A percentile compares a stretch with the other conserved stretches of the same genome.
Conservation (phyloP, 2,797 vertebrate species). For the Podarcis lilfordi region DNA sequence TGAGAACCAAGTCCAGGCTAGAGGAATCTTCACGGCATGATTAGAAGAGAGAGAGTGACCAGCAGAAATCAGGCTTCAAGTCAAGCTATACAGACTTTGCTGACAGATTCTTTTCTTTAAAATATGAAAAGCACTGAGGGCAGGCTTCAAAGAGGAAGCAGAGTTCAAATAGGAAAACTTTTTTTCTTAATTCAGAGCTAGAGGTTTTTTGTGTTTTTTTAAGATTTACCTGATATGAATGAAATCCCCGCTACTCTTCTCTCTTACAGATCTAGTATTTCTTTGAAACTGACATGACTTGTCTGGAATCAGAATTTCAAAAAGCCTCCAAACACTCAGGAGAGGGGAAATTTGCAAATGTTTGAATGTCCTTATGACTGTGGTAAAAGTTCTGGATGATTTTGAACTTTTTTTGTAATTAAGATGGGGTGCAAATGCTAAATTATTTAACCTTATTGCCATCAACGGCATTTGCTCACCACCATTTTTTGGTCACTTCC, state of each 20-base stretch:
- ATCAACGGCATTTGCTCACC: not conserved
- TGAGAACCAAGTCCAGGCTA: conserved; percentile 12
- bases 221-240: conserved; percentile 71
- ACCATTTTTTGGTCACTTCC: not conserved
- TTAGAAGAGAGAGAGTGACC: conserved; percentile 37
- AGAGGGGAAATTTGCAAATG: conserved; percentile 28
- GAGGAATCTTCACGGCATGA: conserved; percentile 29
- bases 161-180: conserved; percentile 62
- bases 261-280: conserved; percentile 56
- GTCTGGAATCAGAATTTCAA: conserved; percentile 65
- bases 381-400: accelerated
- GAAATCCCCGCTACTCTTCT: conserved; percentile 37
- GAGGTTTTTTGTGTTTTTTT: conserved; percentile 48
- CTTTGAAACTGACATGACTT: conserved; percentile 67
- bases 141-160: conserved; percentile 67
- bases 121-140: conserved; percentile 55
- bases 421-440: not conserved
- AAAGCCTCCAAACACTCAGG: conserved; percentile 48
- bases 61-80: conserved; percentile 68
- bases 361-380: conserved; percentile 7
- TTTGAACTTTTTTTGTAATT: not conserved
- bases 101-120: conserved; percentile 56
- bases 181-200: conserved; percentile 20
- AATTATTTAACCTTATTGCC: not conserved
- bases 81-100: conserved; percentile 58